Percentiles rank a stretch among this genome's conserved stretches.
These are phyloP conservation scores for Suillia variegata DNA, from an alignment of 2,888 invertebrate genomes.

Conservation along the genomic window DNA sequence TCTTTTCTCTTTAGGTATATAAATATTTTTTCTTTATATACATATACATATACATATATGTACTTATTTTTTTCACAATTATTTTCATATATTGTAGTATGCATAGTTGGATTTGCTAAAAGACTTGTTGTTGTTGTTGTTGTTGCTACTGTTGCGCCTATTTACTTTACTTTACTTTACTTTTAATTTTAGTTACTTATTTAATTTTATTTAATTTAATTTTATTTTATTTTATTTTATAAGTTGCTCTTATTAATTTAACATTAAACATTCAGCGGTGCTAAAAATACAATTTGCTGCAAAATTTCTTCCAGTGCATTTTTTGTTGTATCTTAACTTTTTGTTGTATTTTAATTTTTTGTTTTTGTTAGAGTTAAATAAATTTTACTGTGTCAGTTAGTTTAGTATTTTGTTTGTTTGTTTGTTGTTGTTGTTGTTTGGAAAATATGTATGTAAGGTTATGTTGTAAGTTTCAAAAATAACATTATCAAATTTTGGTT, in stretches of 20 bases:
- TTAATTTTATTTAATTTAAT: conserved; percentile 3
- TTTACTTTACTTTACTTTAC: not conserved
- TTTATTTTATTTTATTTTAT: not conserved
- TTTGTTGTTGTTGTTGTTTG: conserved; percentile 2
- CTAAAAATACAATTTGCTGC: conserved; percentile 21
- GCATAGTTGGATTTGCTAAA: no score
- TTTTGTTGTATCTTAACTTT: not conserved
- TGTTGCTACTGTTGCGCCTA: not conserved
- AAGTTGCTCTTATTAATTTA: conserved; percentile 11
- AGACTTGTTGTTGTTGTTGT: conserved; percentile 25
- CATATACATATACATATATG: no score
- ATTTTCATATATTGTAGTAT: no score
- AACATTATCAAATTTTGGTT: not conserved
- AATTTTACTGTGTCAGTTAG: no score
- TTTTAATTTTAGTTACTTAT: not conserved
- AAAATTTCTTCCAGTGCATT: conserved; percentile 1
- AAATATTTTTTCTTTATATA: conserved; percentile 26
- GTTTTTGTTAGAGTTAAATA: not conserved
- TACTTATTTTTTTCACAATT: conserved; percentile 34
- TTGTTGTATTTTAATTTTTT: no score
- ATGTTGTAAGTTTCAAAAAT: not conserved
- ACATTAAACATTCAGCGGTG: conserved; percentile 20
- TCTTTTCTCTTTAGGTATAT: conserved; percentile 16
- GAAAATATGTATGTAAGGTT: conserved; percentile 25
- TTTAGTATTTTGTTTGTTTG: not conserved